phyloP scores from a whole-genome alignment of 2,888 invertebrate genomes.

The Anodontia alba region DNA sequence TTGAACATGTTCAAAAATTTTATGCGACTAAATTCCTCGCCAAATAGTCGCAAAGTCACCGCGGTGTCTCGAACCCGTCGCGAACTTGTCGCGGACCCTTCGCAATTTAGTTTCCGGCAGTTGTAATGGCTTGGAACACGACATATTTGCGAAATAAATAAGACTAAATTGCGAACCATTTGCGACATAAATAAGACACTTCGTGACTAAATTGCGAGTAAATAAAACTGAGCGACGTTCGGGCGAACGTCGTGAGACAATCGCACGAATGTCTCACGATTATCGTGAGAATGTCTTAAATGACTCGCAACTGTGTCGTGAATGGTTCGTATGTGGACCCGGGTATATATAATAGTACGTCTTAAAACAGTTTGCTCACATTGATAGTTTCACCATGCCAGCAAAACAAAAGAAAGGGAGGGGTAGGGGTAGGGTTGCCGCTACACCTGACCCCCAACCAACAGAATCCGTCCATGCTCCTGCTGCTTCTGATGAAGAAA shows the following conservation, averaged over 20 bases:
- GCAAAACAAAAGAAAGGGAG: neutral
- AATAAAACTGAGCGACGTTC: too few species aligned
- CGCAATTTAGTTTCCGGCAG: neutral
- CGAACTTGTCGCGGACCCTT: too few species aligned
- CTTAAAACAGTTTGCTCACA: neutral
- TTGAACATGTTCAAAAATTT: neutral
- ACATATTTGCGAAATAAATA: neutral
- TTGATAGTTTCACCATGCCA: neutral
- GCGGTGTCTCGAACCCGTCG: neutral
- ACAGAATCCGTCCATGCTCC: neutral
- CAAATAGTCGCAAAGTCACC: neutral
- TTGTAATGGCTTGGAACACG: neutral
- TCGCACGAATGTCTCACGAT: too few species aligned
- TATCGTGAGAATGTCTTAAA: neutral
- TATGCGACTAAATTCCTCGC: neutral
- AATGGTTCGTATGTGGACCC: too few species aligned
- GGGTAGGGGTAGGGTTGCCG: neutral
- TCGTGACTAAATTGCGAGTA: too few species aligned
- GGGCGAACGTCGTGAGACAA: too few species aligned
- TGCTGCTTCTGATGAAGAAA: too few species aligned
- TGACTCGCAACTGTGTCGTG: neutral
- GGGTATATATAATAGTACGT: neutral
- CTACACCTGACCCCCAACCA: neutral
- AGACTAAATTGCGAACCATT: too few species aligned
- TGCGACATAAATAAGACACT: too few species aligned